Evolutionary conservation across 2,113 vertebrate genomes (phyloP), one percentile per base, ranked within the genome.

Genomic region (Chionodraco myersi): DNA sequence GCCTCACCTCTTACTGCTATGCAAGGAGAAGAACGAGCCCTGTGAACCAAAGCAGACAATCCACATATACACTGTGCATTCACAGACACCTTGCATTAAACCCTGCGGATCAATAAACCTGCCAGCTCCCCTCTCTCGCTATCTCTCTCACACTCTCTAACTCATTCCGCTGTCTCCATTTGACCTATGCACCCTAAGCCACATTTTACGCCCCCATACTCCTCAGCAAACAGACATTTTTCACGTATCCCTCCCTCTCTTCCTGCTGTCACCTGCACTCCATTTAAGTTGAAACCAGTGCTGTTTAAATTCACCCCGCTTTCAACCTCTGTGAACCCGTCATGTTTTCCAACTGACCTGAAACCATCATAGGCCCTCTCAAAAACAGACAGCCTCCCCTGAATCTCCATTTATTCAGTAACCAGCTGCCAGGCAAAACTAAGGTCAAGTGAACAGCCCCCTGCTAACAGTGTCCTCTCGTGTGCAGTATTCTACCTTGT

Each of bases 231-330:
- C 15, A 59, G 36, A 70, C 60, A 78, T 63, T 83, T 87, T 63
- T 77, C 82, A 88, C 87, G 85, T 86, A 86, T 88, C 73, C 70
- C 79, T 58, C 62, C 60, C 44, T 71, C 70, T 68, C 58, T 73
- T 76, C 82, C 74, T 48, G 74, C 87, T 93, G 89, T 93, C 90
- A 85, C 87, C 85, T 83, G 74, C 77, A 72, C 84, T 91, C 84
- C 70, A 87, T 88, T 92, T 88, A 75, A 89, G 68, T 48, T 1
- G 18, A 66, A 88, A 72, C 82, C 87, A 80, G 7, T 59, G 73
- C 85, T 88, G 85, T 90, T 91, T 90, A 82, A 88, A 88, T 93
- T 94, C 89, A 92, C 91, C 88, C 91, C 90, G 72, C 84, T 82
- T 84, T 87, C 83, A 82, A 93, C 91, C 85, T 85, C 86, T 77